Evolutionary conservation across 2,113 vertebrate genomes (phyloP).

Genomic region (Illadopsis cleaveri): DNA sequence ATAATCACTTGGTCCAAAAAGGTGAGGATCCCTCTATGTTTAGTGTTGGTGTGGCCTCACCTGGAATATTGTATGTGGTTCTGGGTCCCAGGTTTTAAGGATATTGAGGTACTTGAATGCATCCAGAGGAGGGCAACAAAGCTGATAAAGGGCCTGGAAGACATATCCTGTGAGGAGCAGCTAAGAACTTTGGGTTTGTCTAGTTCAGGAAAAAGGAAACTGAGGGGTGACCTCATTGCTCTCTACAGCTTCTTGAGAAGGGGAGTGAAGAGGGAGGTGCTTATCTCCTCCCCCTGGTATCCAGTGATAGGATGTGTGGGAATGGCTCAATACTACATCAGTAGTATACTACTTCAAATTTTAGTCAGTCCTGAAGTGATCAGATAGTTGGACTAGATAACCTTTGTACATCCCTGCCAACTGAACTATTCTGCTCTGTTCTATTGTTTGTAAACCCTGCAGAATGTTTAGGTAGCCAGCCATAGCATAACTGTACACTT

Average conservation of each 20-base stretch:
- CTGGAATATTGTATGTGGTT: rapidly evolving
- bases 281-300: neutral
- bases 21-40: neutral
- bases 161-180: neutral
- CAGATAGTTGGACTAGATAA: neutral
- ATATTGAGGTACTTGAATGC: neutral
- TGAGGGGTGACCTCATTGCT: neutral
- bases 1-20: neutral
- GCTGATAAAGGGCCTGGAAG: neutral
- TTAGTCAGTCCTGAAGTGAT: neutral
- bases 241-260: neutral
- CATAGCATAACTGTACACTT: neutral
- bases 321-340: neutral
- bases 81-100: neutral
- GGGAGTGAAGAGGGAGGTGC: neutral
- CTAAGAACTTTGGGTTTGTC: neutral
- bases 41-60: neutral
- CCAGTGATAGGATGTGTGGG: neutral
- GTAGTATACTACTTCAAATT: neutral
- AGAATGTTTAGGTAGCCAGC: neutral
- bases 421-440: neutral
- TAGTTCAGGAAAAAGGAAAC: neutral
- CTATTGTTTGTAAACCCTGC: neutral
- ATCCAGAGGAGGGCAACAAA: neutral
- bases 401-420: neutral